Percentiles rank a stretch among this genome's conserved stretches.
phyloP scores from a whole-genome alignment of 2,113 vertebrate genomes.

The Percina caprodes region DNA sequence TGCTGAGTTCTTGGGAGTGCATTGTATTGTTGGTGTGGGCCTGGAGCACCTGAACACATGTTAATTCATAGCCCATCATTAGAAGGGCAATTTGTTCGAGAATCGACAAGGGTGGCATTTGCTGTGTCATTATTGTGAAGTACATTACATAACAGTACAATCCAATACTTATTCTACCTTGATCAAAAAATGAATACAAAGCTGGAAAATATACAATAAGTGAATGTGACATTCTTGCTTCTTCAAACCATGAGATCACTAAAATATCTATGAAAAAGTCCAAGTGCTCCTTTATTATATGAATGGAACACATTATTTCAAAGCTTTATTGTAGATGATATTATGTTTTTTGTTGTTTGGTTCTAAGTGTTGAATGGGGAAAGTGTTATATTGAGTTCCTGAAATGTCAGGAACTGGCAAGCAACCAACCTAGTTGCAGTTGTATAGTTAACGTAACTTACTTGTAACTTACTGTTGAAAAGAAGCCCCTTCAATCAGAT shows the following conservation, averaged over 20 bases:
- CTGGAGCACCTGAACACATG: constrained; percentile 45
- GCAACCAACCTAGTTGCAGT: background rate
- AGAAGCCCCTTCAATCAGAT: constrained; percentile 15
- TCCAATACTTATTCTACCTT: background rate
- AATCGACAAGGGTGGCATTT: constrained; percentile 61
- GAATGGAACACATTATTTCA: background rate
- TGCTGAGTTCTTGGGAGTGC: constrained; percentile 59
- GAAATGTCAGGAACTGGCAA: background rate
- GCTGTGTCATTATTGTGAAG: constrained; percentile 25
- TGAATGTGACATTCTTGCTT: background rate
- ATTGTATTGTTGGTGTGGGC: constrained; percentile 53
- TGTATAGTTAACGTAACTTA: background rate
- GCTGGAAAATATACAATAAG: background rate
- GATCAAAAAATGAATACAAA: background rate
- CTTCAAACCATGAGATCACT: background rate
- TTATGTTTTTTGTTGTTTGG: background rate
- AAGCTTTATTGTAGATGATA: background rate
- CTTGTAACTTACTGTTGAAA: background rate
- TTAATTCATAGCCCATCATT: constrained; percentile 68
- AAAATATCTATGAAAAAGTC: background rate
- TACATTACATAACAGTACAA: constrained; percentile 4
- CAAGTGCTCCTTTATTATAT: background rate
- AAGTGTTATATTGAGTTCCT: background rate
- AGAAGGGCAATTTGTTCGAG: constrained; percentile 58
- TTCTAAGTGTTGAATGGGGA: background rate